phyloP scores from a whole-genome alignment of 2,797 vertebrate species.

The Hylomyscus alleni region DNA sequence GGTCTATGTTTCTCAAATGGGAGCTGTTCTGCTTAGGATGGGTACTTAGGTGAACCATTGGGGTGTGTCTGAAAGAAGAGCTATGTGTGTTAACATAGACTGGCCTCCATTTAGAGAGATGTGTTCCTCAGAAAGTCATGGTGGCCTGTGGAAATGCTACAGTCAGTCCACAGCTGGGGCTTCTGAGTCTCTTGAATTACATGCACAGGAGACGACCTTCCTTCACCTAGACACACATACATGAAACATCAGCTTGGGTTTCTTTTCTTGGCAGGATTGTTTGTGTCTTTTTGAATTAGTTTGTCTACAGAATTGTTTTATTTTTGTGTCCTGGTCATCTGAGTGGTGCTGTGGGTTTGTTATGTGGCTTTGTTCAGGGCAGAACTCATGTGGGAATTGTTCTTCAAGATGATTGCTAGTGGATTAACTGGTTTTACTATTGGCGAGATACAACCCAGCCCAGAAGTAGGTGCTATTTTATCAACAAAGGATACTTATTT shows the following conservation, averaged over 20 bases:
- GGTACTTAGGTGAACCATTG: background rate
- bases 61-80: background rate
- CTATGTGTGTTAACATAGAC: background rate
- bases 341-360: background rate
- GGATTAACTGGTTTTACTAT: conserved; percentile 12
- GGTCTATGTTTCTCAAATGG: background rate
- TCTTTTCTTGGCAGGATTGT: background rate
- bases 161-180: background rate
- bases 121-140: background rate
- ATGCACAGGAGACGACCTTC: background rate
- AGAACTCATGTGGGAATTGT: conserved; percentile 47
- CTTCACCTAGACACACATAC: background rate
- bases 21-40: background rate
- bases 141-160: background rate
- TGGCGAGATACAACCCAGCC: background rate
- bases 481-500: conserved; percentile 9
- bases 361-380: background rate
- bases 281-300: conserved; percentile 15
- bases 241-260: background rate
- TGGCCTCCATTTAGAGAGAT: background rate
- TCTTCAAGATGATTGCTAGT: background rate
- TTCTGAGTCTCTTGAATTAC: background rate
- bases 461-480: background rate
- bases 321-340: background rate
- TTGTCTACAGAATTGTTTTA: background rate